phyloP scores from a whole-genome alignment of 2,113 vertebrate genomes.

The Abramis brama region DNA sequence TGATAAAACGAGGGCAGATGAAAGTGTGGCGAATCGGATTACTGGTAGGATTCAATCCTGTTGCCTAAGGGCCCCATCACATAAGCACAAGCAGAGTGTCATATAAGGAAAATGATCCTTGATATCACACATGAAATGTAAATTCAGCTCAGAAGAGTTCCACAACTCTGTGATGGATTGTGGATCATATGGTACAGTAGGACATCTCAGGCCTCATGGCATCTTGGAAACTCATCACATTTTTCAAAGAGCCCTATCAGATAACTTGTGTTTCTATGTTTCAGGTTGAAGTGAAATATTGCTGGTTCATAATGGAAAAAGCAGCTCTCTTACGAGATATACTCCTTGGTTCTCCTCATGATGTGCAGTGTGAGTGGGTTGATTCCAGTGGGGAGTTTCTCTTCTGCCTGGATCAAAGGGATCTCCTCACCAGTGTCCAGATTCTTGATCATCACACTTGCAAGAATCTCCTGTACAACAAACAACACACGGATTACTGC shows the following conservation, averaged over 20 bases:
- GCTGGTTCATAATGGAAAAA: not conserved
- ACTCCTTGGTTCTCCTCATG: conserved; percentile 98
- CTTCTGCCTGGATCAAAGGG: conserved; percentile 94
- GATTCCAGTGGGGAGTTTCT: conserved; percentile 96
- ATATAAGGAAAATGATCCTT: not conserved
- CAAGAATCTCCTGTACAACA: conserved; percentile 89
- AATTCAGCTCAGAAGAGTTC: not conserved
- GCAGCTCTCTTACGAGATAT: conserved; percentile 85
- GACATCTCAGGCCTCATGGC: not conserved
- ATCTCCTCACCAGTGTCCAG: conserved; percentile 99
- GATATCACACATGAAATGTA: not conserved
- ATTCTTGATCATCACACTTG: conserved; percentile 99
- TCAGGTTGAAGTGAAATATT: not conserved
- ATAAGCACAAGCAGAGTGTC: conserved; percentile 7
- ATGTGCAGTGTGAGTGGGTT: conserved; percentile 98
- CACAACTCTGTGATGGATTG: not conserved
- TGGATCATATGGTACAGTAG: not conserved
- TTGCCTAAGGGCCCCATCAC: not conserved
- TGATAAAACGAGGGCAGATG: conserved; percentile 42
- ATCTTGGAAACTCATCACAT: not conserved
- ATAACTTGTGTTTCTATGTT: not conserved
- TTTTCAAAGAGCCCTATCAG: not conserved
- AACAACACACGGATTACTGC: not conserved
- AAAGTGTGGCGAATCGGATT: conserved; percentile 48
- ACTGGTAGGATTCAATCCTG: conserved; percentile 37